These are phyloP conservation scores for Junonia oenone DNA, from an alignment of 2,888 invertebrate genomes.

Conservation along the genomic window DNA sequence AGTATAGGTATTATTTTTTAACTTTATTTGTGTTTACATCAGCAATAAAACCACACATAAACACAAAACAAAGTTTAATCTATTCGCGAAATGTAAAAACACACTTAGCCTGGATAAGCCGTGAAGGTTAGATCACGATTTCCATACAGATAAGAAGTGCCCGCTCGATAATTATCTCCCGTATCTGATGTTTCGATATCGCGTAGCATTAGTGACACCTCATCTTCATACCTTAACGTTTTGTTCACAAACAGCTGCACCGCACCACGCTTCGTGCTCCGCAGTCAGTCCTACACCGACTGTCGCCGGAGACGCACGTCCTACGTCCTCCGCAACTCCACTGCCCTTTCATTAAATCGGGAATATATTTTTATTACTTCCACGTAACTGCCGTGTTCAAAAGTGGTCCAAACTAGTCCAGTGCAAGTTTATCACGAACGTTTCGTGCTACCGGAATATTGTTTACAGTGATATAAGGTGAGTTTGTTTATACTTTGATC, in stretches of 20 bases:
- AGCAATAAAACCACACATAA: too few species aligned
- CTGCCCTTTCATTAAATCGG: constrained; percentile 55
- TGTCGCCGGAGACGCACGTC: constrained; percentile 60
- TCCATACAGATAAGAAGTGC: not conserved
- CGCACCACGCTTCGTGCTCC: constrained; percentile 1
- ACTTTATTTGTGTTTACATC: too few species aligned
- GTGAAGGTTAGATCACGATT: not conserved
- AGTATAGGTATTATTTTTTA: too few species aligned
- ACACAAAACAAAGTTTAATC: not conserved
- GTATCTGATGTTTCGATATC: constrained; percentile 4
- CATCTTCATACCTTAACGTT: constrained; percentile 6
- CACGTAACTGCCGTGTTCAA: constrained; percentile 46
- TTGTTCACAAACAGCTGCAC: constrained; percentile 2
- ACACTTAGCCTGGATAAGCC: not conserved
- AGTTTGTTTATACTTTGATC: constrained; percentile 61
- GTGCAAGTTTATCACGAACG: constrained; percentile 44
- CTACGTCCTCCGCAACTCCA: constrained; percentile 45
- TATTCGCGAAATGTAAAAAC: not conserved
- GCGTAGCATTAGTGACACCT: not conserved
- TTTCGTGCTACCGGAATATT: constrained; percentile 45
- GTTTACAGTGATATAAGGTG: constrained; percentile 54
- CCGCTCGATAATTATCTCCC: not conserved
- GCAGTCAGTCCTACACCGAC: constrained; percentile 52
- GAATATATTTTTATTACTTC: constrained; percentile 60
- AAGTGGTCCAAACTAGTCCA: constrained; percentile 35